These are phyloP conservation scores for Notiomystis cincta DNA, from an alignment of 2,113 vertebrate genomes.

Conservation along the genomic window DNA sequence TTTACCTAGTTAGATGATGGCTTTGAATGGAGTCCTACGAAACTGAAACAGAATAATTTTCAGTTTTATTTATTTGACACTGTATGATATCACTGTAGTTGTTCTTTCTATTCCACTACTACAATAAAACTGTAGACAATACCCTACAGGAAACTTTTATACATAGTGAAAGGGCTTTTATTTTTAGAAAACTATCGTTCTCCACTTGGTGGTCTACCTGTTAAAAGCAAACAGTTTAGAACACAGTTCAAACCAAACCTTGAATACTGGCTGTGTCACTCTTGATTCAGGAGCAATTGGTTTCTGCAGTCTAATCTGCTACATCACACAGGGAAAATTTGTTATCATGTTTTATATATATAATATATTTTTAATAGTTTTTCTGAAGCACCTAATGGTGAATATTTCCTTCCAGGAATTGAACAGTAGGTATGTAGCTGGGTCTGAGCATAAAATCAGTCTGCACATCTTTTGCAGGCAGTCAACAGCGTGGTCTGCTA, in stretches of 20 bases:
- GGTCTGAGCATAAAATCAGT: not conserved
- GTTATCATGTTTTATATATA: not conserved
- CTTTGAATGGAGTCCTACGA: conserved; percentile 29
- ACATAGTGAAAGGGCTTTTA: conserved; percentile 47
- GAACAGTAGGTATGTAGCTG: not conserved
- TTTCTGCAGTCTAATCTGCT: not conserved
- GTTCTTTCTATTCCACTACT: conserved; percentile 1
- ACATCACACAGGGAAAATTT: not conserved
- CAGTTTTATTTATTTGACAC: conserved; percentile 57
- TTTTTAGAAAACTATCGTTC: conserved; percentile 30
- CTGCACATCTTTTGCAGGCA: not conserved
- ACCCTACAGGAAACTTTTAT: conserved; percentile 55
- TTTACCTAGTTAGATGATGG: not conserved
- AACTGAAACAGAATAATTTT: conserved; percentile 58
- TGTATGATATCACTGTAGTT: conserved; percentile 33
- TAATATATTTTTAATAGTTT: not conserved
- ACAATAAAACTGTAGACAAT: conserved; percentile 63
- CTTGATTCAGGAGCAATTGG: not conserved
- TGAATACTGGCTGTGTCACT: not conserved
- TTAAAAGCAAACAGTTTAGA: conserved; percentile 21
- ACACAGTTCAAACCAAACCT: not conserved
- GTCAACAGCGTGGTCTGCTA: not conserved
- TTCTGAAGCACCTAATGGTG: not conserved
- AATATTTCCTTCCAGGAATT: not conserved
- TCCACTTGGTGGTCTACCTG: not conserved